Base-by-base conservation (phyloP, 2,888 invertebrate genomes). In the Eupithecia subfuscata region DNA sequence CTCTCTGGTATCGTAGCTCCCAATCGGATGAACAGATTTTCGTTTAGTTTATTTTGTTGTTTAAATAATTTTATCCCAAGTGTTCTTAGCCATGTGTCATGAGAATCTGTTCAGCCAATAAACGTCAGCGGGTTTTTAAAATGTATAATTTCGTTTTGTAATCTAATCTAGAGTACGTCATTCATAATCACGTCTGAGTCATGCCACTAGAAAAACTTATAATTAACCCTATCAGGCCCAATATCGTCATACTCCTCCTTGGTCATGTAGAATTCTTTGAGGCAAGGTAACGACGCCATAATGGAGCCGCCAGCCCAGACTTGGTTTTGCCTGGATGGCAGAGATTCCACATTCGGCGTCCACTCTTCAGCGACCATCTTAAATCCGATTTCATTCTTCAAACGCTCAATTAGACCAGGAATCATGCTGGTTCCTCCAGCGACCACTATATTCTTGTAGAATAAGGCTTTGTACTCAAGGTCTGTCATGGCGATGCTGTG, bases 221-320 rank as follows among this genome's bases (percentile, higher is more conserved):
- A 97, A 96, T 98, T 97, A 82, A 98, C 98, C 89, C 98, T 97
- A 87, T 97, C 97, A 75, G 98, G 97, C 82, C 98, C 98, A 84
- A 97, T 97, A 90, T 98, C 98, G 90, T 98, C 98, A 95, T 98
- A 99, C 92, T 99, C 98, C 92, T 98, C 97, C 93, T 97, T 98
- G 87, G 97, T 97, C 95, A 98, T 97, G 98, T 98, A 99, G 97
- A 98, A 98, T 92, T 97, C 98, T 90, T 98, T 97, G 96, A 98
- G 97, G 90, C 98, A 97, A 89, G 97, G 97, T 85, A 99, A 95
- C 11, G 98, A 98, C 74, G 98, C 98, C 89, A 99, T 94, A 92
- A 99, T 98, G 88, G 99, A 99, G 74, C 99, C 99, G 88, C 99
- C 99, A 94, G 98, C 97, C 99, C 99, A 99, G 82, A 98, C 98